Conservation (phyloP, 2,113 vertebrate genomes). For the Proterorhinus semilunaris region DNA sequence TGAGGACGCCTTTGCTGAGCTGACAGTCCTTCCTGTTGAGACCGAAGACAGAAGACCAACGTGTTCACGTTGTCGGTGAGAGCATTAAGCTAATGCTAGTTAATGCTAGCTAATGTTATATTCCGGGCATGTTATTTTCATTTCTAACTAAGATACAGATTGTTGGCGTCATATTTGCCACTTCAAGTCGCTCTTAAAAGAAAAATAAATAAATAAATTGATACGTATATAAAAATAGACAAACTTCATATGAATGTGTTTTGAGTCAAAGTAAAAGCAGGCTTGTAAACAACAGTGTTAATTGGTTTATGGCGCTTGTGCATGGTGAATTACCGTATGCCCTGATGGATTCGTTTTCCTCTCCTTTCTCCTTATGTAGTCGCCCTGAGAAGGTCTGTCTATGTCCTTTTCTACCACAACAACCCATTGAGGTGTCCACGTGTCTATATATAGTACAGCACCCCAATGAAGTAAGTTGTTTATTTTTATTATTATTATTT, state of each 20-base stretch:
- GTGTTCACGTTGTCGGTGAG: constrained; percentile 86
- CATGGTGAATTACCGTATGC: neutral
- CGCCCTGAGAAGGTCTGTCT: constrained; percentile 95
- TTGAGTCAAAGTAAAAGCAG: neutral
- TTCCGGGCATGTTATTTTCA: neutral
- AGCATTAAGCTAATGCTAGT: constrained; percentile 51
- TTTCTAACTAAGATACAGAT: neutral
- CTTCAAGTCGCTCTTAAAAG: no score
- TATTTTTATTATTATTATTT: neutral
- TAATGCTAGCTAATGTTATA: no score
- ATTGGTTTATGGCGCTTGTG: neutral
- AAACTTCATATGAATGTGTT: no score
- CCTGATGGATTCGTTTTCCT: constrained; percentile 1
- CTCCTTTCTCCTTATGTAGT: constrained; percentile 72
- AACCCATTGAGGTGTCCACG: constrained; percentile 87
- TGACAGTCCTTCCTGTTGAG: constrained; percentile 84
- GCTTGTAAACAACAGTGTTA: neutral
- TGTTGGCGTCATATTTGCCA: neutral
- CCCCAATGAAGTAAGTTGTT: constrained; percentile 89
- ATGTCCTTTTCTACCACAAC: constrained; percentile 89
- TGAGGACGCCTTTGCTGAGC: constrained; percentile 69
- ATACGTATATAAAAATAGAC: no score
- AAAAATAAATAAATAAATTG: no score
- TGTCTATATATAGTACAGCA: constrained; percentile 94
- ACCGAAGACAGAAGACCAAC: constrained; percentile 81